Evolutionary conservation across 2,113 vertebrate genomes (phyloP).

Genomic region (Struthio camelus): DNA sequence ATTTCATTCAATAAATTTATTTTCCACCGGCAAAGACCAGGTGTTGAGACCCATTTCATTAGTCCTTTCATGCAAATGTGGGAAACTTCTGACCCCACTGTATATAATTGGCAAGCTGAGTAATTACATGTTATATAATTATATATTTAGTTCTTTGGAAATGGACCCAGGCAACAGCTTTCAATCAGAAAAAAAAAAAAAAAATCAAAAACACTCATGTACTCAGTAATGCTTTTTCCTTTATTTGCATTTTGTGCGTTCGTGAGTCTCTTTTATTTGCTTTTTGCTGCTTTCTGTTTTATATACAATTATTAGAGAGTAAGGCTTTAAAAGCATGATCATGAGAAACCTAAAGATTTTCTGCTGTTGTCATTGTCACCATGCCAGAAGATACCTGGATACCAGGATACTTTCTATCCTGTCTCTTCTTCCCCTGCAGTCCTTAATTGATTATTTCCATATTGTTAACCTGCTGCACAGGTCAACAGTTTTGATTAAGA

Average conservation of each 20-base stretch:
- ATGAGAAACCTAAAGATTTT: neutral
- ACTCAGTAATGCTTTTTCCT: neutral
- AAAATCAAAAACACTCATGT: neutral
- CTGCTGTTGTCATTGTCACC: neutral
- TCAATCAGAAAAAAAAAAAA: neutral
- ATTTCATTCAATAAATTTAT: slow-evolving; percentile 43
- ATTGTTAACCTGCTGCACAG: neutral
- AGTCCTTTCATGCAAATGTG: slow-evolving; percentile 34
- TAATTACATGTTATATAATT: slow-evolving; percentile 66
- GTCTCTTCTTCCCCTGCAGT: neutral
- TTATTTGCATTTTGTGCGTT: neutral
- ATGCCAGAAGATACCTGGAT: neutral
- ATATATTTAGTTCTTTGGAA: slow-evolving; percentile 48
- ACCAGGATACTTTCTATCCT: neutral
- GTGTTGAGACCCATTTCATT: slow-evolving; percentile 59
- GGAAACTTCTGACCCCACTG: slow-evolving; percentile 6
- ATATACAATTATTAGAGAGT: neutral
- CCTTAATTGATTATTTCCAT: neutral
- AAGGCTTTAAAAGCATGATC: neutral
- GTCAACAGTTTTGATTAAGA: neutral
- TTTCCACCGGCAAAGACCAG: slow-evolving; percentile 27
- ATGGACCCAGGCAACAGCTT: slow-evolving; percentile 24
- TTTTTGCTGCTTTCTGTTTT: neutral
- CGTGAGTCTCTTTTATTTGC: neutral
- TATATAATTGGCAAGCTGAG: slow-evolving; percentile 44